A percentile compares a stretch with the other conserved stretches of the same genome.
Evolutionary conservation across 1,140 invertebrate species (phyloP).

Genomic region (Orchesella cincta): DNA sequence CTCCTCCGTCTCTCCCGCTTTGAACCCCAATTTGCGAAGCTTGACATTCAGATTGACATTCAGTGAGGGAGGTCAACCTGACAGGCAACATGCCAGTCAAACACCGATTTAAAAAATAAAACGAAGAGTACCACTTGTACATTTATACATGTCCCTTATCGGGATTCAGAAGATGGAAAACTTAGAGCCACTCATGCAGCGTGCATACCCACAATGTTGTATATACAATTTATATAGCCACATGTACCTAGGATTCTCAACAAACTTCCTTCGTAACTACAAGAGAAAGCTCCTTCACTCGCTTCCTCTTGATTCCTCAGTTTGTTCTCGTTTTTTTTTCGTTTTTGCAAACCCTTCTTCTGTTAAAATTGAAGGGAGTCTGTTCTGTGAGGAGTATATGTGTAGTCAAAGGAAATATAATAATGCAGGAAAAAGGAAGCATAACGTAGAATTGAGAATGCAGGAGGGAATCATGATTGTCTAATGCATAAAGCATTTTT

Average conservation of each 20-base stretch:
- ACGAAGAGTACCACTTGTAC: background rate
- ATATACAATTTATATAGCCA: background rate
- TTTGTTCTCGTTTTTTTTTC: background rate
- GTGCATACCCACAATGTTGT: background rate
- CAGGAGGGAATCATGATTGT: slow-evolving; percentile 26
- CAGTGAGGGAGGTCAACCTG: slow-evolving; percentile 50
- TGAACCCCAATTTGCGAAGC: slow-evolving; percentile 50
- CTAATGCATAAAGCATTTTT: slow-evolving; percentile 29
- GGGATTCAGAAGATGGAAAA: slow-evolving; percentile 27
- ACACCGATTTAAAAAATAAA: slow-evolving; percentile 23
- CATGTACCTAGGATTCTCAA: background rate
- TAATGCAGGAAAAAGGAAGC: slow-evolving; percentile 7
- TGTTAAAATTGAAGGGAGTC: background rate
- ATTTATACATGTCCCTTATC: slow-evolving; percentile 4
- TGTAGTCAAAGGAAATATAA: slow-evolving; percentile 25
- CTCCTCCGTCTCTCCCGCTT: background rate
- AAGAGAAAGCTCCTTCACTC: slow-evolving; percentile 12
- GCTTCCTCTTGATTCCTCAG: slow-evolving; percentile 14
- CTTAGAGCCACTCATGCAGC: background rate
- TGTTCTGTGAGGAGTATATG: background rate
- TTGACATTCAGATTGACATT: slow-evolving; percentile 53
- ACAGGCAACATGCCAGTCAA: slow-evolving; percentile 40
- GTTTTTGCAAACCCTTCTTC: slow-evolving; percentile 13
- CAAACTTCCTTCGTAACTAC: background rate
- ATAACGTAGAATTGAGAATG: slow-evolving; percentile 25